These are phyloP conservation scores for Labeo catla DNA, from an alignment of 2,113 vertebrate genomes.

Conservation along the genomic window DNA sequence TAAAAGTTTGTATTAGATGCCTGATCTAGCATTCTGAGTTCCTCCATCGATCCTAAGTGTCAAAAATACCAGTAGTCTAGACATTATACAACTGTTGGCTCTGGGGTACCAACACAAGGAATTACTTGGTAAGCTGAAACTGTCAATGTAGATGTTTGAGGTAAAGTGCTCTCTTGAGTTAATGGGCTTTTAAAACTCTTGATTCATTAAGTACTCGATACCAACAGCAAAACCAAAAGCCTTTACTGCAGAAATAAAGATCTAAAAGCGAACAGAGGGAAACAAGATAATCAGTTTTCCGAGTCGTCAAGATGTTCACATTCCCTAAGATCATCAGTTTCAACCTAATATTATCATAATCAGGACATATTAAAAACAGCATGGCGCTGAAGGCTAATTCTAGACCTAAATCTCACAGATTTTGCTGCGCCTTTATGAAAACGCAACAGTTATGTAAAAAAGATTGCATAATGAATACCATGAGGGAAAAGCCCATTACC, in stretches of 20 bases:
- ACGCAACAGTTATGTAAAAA: constrained; percentile 41
- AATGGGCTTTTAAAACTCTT: not conserved
- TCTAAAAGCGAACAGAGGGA: constrained; percentile 19
- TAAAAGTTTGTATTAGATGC: constrained; percentile 46
- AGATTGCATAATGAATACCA: constrained; percentile 53
- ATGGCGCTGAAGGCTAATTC: constrained; percentile 1
- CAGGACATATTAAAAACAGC: not conserved
- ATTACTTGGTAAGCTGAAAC: not conserved
- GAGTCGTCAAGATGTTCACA: not conserved
- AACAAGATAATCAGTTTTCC: not conserved
- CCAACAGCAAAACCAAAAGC: not conserved
- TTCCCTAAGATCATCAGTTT: constrained; percentile 17
- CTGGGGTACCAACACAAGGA: not conserved
- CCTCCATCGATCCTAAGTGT: constrained; percentile 50
- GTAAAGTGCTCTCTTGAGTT: not conserved
- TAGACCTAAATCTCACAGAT: constrained; percentile 23
- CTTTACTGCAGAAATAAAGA: not conserved
- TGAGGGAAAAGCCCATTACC: constrained; percentile 39
- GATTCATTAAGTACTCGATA: constrained; percentile 14
- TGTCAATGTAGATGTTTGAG: not conserved
- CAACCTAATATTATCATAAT: constrained; percentile 9
- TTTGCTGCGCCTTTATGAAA: constrained; percentile 21
- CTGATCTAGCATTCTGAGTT: constrained; percentile 67
- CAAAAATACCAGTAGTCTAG: constrained; percentile 10
- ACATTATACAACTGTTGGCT: constrained; percentile 22